Percentiles rank a stretch among this genome's conserved stretches.
Evolutionary conservation across 2,797 vertebrate species (phyloP).

Genomic region (Pseudotriccus pelzelni): DNA sequence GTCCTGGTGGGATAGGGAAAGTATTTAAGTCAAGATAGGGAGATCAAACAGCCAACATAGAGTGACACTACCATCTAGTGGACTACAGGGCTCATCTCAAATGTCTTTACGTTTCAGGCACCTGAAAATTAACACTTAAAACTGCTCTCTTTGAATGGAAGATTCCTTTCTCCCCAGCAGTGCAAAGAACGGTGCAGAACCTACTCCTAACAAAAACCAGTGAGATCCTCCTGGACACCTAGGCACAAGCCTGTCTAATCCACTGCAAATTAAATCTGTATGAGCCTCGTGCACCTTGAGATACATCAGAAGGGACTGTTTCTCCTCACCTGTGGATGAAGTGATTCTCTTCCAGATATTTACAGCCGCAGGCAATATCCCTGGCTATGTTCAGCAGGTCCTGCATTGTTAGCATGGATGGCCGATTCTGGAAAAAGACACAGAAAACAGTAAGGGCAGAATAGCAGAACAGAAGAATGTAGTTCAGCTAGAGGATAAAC

Average conservation of each 20-base stretch:
- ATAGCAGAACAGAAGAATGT: not conserved
- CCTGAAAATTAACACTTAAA: not conserved
- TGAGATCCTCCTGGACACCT: not conserved
- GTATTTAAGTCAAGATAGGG: not conserved
- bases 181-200: not conserved
- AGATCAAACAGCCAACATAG: not conserved
- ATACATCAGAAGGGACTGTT: not conserved
- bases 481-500: not conserved
- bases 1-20: not conserved
- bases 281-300: not conserved
- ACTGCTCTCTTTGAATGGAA: not conserved
- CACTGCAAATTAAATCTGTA: not conserved
- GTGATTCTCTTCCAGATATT: slow-evolving; percentile 93
- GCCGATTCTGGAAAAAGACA: slow-evolving; percentile 78
- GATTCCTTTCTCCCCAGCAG: not conserved
- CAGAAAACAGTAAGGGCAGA: not conserved
- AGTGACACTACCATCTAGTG: slow-evolving; percentile 65
- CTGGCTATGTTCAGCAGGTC: slow-evolving; percentile 89
- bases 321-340: slow-evolving; percentile 84
- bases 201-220: not conserved
- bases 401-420: slow-evolving; percentile 83
- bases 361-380: slow-evolving; percentile 91
- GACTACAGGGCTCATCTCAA: not conserved
- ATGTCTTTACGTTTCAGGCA: not conserved
- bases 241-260: not conserved